phyloP scores from a whole-genome alignment of 1,140 invertebrate species.

The Drosophila setifemur region DNA sequence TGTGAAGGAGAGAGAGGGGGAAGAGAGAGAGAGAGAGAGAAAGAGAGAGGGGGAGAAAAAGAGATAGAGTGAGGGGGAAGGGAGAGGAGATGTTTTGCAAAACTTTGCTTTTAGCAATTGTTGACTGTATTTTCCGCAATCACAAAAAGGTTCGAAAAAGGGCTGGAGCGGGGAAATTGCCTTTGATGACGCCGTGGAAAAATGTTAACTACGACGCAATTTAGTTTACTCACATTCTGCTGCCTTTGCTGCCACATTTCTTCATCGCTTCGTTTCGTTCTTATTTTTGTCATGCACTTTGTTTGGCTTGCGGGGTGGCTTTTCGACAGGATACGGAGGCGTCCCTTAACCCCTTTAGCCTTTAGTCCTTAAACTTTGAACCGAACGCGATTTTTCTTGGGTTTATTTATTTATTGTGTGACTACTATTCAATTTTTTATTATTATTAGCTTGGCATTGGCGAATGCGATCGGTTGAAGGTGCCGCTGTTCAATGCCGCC shows the following conservation, averaged over 20 bases:
- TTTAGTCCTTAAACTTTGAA: neutral
- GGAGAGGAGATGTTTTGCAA: constrained; percentile 15
- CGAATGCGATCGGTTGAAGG: constrained; percentile 75
- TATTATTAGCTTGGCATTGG: neutral
- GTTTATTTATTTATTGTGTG: neutral
- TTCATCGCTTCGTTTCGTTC: neutral
- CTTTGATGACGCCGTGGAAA: constrained; percentile 45
- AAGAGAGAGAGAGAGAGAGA: neutral
- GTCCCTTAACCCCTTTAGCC: constrained; percentile 10
- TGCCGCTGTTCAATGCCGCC: constrained; percentile 74
- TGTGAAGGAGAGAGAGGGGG: constrained; percentile 7
- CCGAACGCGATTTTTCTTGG: neutral
- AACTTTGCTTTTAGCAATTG: constrained; percentile 57
- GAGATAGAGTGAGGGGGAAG: neutral
- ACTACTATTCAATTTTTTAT: constrained; percentile 6
- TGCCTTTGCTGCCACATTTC: constrained; percentile 24
- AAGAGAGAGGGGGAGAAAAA: neutral
- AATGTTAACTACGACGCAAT: constrained; percentile 79
- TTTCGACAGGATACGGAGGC: constrained; percentile 5
- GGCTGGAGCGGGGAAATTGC: neutral
- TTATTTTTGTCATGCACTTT: constrained; percentile 21
- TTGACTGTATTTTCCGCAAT: constrained; percentile 51
- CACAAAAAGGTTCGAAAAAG: constrained; percentile 19
- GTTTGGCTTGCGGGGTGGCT: neutral
- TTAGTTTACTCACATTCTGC: constrained; percentile 69